These are phyloP conservation scores for Papilio helenus DNA, from an alignment of 1,140 invertebrate species.

Conservation along the genomic window DNA sequence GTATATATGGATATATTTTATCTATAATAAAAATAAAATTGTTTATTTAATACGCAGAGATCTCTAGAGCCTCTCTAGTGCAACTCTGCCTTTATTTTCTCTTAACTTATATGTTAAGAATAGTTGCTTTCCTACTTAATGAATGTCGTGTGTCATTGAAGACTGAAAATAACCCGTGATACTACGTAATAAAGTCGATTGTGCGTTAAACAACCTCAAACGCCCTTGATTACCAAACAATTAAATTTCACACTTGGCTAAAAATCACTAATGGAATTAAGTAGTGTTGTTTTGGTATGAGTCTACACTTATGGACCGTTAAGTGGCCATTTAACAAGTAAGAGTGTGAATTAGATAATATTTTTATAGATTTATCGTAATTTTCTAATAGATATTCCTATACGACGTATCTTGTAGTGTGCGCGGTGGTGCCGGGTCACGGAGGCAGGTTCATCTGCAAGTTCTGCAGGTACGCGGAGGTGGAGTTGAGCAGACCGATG, in stretches of 20 bases:
- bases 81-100: neutral
- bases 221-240: neutral
- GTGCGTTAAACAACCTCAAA: conserved; percentile 27
- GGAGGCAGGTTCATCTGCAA: conserved; percentile 76
- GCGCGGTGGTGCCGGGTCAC: conserved; percentile 47
- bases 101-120: conserved; percentile 4
- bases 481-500: conserved; percentile 91
- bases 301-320: neutral
- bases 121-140: neutral
- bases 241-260: neutral
- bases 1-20: neutral
- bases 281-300: no score
- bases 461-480: conserved; percentile 86
- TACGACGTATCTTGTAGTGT: neutral
- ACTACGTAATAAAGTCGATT: conserved; percentile 29
- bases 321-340: neutral
- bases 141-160: conserved; percentile 38
- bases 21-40: no score
- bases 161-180: conserved; percentile 23
- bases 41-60: neutral
- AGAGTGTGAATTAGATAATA: neutral
- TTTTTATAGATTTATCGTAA: neutral
- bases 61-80: neutral
- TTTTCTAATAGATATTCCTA: neutral
- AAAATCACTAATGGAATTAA: no score